Conservation (phyloP, 2,888 invertebrate species). For the Dendrolimus houi region DNA sequence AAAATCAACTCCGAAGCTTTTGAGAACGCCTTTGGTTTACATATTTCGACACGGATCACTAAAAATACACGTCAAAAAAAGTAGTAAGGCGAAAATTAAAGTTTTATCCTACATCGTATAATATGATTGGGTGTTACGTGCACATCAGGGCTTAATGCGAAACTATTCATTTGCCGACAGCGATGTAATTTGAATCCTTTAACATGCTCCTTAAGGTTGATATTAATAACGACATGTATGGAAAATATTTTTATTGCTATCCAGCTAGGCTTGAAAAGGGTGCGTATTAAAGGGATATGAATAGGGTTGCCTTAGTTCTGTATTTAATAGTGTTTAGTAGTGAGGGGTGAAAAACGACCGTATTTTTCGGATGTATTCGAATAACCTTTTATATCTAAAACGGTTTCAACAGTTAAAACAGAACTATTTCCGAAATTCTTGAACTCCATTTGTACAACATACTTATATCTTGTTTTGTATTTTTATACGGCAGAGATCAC, state of each 20-base stretch:
- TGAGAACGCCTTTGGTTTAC: neutral
- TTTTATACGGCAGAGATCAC: too few relatives aligned
- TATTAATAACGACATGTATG: neutral
- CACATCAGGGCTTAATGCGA: slow-evolving; percentile 27
- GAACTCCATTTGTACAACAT: too few relatives aligned
- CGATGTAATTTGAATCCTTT: slow-evolving; percentile 4
- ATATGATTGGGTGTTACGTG: slow-evolving; percentile 28
- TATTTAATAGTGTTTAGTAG: too few relatives aligned
- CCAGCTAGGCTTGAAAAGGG: slow-evolving; percentile 6
- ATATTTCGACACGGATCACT: neutral
- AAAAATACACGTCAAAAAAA: neutral
- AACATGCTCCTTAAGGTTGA: neutral
- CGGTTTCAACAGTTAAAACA: too few relatives aligned
- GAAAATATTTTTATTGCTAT: slow-evolving; percentile 4
- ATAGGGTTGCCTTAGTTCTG: neutral
- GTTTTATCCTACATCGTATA: slow-evolving; percentile 12
- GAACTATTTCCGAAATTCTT: too few relatives aligned
- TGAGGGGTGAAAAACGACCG: too few relatives aligned
- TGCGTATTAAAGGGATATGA: neutral
- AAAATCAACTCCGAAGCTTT: too few relatives aligned
- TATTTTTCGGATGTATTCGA: too few relatives aligned
- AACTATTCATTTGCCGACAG: slow-evolving; percentile 24
- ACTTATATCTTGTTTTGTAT: too few relatives aligned
- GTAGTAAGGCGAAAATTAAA: slow-evolving; percentile 12
- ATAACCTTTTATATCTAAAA: too few relatives aligned